Conservation (phyloP, 2,888 invertebrate species). For the Alitta virens region DNA sequence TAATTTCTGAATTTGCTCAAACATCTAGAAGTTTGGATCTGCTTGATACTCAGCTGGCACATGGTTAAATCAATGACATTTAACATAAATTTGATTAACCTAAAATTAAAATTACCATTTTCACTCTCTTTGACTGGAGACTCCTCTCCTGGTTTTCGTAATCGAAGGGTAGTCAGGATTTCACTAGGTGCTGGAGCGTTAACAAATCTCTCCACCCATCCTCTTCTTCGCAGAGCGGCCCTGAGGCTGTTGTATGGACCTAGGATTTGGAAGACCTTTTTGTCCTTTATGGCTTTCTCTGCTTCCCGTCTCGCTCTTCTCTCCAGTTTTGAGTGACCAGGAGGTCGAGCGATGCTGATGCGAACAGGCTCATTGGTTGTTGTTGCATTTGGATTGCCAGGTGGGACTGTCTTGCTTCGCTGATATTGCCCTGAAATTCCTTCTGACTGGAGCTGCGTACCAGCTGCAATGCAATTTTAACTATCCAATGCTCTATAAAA, state of each 20-base stretch:
- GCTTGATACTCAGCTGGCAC: no score
- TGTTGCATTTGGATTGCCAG: not conserved
- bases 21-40: no score
- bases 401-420: not conserved
- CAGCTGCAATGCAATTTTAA: no score
- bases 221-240: slow-evolving; percentile 47
- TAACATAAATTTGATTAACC: no score
- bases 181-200: slow-evolving; percentile 22
- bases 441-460: no score
- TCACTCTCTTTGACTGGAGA: no score
- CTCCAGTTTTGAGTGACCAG: slow-evolving; percentile 39
- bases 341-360: not conserved
- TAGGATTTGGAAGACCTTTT: slow-evolving; percentile 54
- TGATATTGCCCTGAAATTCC: not conserved
- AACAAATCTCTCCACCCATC: slow-evolving; percentile 57
- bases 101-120: no score
- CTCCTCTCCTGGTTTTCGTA: no score
- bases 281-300: slow-evolving; percentile 50
- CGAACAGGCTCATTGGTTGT: not conserved
- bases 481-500: no score
- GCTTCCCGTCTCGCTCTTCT: slow-evolving; percentile 44
- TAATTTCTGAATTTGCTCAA: no score
- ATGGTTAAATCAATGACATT: no score
- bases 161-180: not conserved
- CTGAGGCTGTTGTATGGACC: slow-evolving; percentile 55